Evolutionary conservation across 2,797 vertebrate genomes (phyloP).

Genomic region (Gymnodraco acuticeps): DNA sequence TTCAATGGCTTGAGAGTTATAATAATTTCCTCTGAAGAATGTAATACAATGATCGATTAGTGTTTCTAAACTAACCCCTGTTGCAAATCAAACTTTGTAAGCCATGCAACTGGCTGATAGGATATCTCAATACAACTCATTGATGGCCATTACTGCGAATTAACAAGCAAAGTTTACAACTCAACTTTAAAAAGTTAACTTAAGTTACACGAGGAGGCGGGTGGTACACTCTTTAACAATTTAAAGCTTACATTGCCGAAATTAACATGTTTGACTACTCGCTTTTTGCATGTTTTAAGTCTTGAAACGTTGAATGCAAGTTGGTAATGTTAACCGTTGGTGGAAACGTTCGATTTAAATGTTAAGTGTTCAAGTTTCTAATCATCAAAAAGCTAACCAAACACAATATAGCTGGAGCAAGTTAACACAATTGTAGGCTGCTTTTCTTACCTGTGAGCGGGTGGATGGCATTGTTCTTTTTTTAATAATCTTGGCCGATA

Average conservation of each 20-base stretch:
- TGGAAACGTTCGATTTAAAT: background rate
- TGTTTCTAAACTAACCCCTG: background rate
- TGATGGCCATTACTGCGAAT: background rate
- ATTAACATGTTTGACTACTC: background rate
- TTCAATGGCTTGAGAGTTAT: too few relatives aligned
- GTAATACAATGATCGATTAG: too few relatives aligned
- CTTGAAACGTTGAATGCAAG: background rate
- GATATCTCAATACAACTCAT: background rate
- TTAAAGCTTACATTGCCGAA: rapidly evolving
- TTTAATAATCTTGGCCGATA: background rate
- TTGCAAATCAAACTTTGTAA: background rate
- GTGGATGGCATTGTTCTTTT: slow-evolving; percentile 76
- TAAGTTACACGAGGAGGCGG: too few relatives aligned
- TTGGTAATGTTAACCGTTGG: background rate
- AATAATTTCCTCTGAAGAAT: too few relatives aligned
- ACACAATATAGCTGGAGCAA: rapidly evolving
- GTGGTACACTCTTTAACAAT: background rate
- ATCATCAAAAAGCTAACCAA: background rate
- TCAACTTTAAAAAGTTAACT: background rate
- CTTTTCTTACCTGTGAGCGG: slow-evolving; percentile 80
- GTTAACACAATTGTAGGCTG: rapidly evolving
- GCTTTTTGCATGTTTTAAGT: background rate
- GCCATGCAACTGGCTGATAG: background rate
- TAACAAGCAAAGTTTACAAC: background rate
- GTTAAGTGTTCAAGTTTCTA: background rate